Base-by-base conservation (phyloP, 2,113 vertebrate genomes). In the Triplophysa rosa region DNA sequence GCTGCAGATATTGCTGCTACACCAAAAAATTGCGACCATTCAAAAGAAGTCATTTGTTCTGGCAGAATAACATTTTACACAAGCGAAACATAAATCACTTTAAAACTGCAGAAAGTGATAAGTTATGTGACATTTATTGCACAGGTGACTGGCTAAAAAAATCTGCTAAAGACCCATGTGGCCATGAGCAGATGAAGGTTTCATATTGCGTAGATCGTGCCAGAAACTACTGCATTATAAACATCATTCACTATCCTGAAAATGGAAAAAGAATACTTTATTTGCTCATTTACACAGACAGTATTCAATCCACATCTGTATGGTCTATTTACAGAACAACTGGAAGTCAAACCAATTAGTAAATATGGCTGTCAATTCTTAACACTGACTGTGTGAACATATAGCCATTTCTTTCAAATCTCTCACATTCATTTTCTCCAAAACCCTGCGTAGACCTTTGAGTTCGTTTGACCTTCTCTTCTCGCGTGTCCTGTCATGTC, bases 381-480 rank as follows among this genome's bases (percentile, higher is more conserved):
- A 56, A 68, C 52, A 26, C 54, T 26, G 8, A 59, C 14, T 17
- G 14, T 16, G 14, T 52, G 4, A 52, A 16, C 14, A 14, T 17
- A 14, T 17, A 5, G 16, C 16, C 16, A 14, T 52, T 52, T 52
- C 14, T 52, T 52, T 17, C 17, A 52, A 52, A 23, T 56, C 49
- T 65, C 45, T 52, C 26, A 77, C 26, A 24, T 40, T 37, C 11
- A 72, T 64, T 77, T 76, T 49, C 59, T 65, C 26, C 61, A 52
- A 45, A 65, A 54, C 26, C 19, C 1, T 54, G 8, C 11, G 21
- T 24, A 33, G 74, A 61, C 45, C 47, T 77, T 54, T 16, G 45
- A 19, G 62, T 65, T 26, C 19, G 49, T 66, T 23, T 17, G 6
- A 74, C 58, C 58, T 74, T 74, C 58, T 62, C 56, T 74, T 62